A percentile compares a stretch with the other conserved stretches of the same genome.
phyloP scores from a whole-genome alignment of 2,113 vertebrate genomes.

The Istiophorus platypterus region DNA sequence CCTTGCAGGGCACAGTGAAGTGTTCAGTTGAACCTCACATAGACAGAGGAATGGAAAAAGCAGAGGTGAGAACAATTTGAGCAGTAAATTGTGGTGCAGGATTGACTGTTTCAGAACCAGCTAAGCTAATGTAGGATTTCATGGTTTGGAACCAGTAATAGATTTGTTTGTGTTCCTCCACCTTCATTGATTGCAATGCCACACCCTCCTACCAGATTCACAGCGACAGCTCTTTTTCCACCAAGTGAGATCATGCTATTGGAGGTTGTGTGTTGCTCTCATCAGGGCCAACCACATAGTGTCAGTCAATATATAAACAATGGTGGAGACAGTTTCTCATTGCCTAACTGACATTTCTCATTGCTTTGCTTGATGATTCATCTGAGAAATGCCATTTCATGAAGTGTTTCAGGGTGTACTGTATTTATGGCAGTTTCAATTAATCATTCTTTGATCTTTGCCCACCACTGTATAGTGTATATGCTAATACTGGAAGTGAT shows the following conservation, averaged over 20 bases:
- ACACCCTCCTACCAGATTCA: slow-evolving; percentile 52
- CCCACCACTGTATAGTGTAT: slow-evolving; percentile 20
- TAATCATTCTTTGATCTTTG: slow-evolving; percentile 42
- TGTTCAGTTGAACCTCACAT: slow-evolving; percentile 63
- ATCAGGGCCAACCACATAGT: slow-evolving; percentile 58
- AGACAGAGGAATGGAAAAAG: slow-evolving; percentile 47
- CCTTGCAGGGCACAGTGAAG: slow-evolving; percentile 63
- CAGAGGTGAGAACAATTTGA: slow-evolving; percentile 62
- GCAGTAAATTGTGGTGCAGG: slow-evolving; percentile 39
- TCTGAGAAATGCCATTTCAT: slow-evolving; percentile 31
- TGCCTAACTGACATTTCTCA: slow-evolving; percentile 54
- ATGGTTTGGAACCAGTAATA: slow-evolving; percentile 50
- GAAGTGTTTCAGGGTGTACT: slow-evolving; percentile 33
- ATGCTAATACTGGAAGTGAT: slow-evolving; percentile 14
- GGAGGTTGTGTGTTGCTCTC: slow-evolving; percentile 56
- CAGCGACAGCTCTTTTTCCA: slow-evolving; percentile 65
- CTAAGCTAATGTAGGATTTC: slow-evolving; percentile 62
- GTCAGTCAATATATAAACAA: slow-evolving; percentile 69
- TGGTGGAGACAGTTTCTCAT: slow-evolving; percentile 63
- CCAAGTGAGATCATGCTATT: slow-evolving; percentile 61
- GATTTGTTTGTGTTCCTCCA: slow-evolving; percentile 65
- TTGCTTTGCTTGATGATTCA: slow-evolving; percentile 63
- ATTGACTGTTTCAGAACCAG: slow-evolving; percentile 46
- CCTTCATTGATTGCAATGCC: slow-evolving; percentile 57
- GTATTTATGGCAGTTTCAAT: slow-evolving; percentile 41